Base-by-base conservation (phyloP, 2,113 vertebrate species). In the Anhinga rufa region DNA sequence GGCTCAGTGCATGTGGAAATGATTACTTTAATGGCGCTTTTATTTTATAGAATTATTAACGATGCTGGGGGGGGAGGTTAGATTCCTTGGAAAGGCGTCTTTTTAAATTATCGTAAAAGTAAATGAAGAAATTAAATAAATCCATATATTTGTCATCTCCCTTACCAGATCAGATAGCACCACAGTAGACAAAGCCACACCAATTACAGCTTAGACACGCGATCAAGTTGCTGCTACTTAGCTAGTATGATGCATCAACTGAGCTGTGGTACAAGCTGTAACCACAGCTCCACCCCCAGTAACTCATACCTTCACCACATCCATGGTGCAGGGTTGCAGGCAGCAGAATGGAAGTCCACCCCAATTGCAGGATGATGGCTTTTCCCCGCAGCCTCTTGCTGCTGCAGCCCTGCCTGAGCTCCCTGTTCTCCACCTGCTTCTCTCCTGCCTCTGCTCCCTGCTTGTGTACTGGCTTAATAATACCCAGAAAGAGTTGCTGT, bases 11-110 rank as follows among this genome's bases (percentile, higher is more conserved):
- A 95, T 85, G 66, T 96, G 96, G 95, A 94, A 97, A 85, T 87
- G 70, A 95, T 97, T 96, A 97, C 54, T 91, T 92, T 94, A 97
- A 97, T 91, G 86, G 61, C 91, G 54, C 52, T 93, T 94, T 94
- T 95, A 93, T 95, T 95, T 97, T 92, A 96, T 80, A 76, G 86
- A 89, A 92, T 93, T 97, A 97, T 97, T 97, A 95, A 93, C 28
- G 3, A 69, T 76, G 80, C 44, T 60, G 74, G n/a, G 86, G 78
- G 78, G 42, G 52, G 5, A 79, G 14, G 52, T 52, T 91, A 85
- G 83, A 93, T 82, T 92, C 42, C 70, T 94, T 84, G 74, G 91
- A 94, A 94, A 92, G 31, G 61, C 40, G 0, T 94, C 82, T 77
- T 88, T 86, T 95, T 32, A 82, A 94, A 96, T 96, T 95, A 92